Percentiles rank a stretch among this genome's conserved stretches.
These are phyloP conservation scores for Scaptomyza montana DNA, from an alignment of 1,140 invertebrate genomes.

Conservation along the genomic window DNA sequence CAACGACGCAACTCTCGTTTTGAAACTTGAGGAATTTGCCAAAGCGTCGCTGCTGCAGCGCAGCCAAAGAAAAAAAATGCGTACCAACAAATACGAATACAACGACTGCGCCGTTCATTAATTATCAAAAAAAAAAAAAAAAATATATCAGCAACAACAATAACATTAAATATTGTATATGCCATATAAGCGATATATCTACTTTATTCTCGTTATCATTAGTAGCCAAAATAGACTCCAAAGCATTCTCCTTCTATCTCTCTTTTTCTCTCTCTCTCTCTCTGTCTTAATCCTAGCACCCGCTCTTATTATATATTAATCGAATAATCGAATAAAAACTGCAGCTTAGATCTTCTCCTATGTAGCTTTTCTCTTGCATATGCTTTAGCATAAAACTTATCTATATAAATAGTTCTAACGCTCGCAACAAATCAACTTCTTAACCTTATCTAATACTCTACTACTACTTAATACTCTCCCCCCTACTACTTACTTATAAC, in stretches of 20 bases:
- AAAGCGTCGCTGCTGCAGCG: slow-evolving; percentile 79
- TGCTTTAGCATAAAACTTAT: slow-evolving; percentile 1
- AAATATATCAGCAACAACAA: not conserved
- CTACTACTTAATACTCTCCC: too few relatives aligned
- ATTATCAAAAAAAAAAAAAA: slow-evolving; percentile 2
- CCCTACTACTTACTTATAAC: not conserved
- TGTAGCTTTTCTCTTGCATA: slow-evolving; percentile 8
- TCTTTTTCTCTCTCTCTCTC: slow-evolving; percentile 22
- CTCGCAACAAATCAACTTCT: slow-evolving; percentile 4
- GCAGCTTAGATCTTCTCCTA: slow-evolving; percentile 23
- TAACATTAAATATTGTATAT: slow-evolving; percentile 41
- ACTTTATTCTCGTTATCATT: slow-evolving; percentile 40
- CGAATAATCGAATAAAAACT: slow-evolving; percentile 4
- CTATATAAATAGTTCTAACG: not conserved
- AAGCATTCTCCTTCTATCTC: slow-evolving; percentile 31
- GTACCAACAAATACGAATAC: slow-evolving; percentile 47
- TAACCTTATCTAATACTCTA: not conserved
- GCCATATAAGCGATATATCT: slow-evolving; percentile 49
- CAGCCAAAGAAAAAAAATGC: slow-evolving; percentile 57
- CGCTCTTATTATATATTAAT: slow-evolving; percentile 16
- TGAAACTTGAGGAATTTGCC: slow-evolving; percentile 78
- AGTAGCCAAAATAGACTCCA: slow-evolving; percentile 54
- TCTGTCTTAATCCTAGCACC: slow-evolving; percentile 17
- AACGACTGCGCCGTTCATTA: slow-evolving; percentile 73
- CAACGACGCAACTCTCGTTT: slow-evolving; percentile 41